Conservation (phyloP, 1,140 invertebrate species). For the Macrobrachium nipponense region DNA sequence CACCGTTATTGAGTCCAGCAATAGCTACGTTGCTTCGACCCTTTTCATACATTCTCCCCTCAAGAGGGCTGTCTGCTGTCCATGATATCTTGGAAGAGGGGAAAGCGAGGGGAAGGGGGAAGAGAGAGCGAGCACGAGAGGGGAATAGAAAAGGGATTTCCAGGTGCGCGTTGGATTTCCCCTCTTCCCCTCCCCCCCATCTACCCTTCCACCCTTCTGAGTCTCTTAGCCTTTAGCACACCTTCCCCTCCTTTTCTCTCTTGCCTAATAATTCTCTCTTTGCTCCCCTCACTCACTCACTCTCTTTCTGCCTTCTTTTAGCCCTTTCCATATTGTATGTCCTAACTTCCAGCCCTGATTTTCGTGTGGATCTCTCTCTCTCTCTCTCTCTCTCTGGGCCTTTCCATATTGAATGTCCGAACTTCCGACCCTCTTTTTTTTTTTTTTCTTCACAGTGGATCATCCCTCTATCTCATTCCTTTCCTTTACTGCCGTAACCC, state of each 20-base stretch:
- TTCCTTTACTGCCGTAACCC: too few species aligned
- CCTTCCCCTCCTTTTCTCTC: conserved; percentile 11
- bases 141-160: conserved; percentile 1
- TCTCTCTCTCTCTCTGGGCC: not conserved
- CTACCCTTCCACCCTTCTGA: not conserved
- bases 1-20: too few species aligned
- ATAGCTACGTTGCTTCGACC: too few species aligned
- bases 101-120: not conserved
- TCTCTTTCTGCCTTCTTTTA: not conserved
- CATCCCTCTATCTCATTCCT: not conserved
- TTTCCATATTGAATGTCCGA: too few species aligned
- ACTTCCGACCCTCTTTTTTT: too few species aligned
- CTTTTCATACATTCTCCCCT: too few species aligned
- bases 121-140: not conserved
- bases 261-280: not conserved
- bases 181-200: not conserved
- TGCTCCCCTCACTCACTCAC: not conserved
- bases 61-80: too few species aligned
- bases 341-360: too few species aligned
- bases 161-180: not conserved
- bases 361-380: not conserved
- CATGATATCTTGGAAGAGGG: not conserved
- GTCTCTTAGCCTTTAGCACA: not conserved
- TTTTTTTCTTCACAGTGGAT: too few species aligned
- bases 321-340: not conserved